Evolutionary conservation across 2,888 invertebrate genomes (phyloP).

Genomic region (Hemistola chrysoprasaria): DNA sequence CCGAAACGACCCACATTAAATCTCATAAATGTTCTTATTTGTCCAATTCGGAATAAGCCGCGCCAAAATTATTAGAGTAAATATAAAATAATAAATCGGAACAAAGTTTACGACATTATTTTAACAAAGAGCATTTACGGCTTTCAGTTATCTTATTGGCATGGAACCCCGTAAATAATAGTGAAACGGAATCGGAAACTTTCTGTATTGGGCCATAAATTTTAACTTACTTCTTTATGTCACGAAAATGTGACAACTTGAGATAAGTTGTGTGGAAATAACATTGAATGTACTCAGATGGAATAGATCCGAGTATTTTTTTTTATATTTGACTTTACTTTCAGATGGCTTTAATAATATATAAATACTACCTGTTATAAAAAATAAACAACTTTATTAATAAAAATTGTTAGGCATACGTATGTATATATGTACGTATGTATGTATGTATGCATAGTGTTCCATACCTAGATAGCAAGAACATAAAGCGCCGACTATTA

Average conservation of each 20-base stretch:
- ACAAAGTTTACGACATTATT: constrained; percentile 33
- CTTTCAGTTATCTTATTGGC: constrained; percentile 23
- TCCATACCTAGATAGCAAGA: too few relatives aligned
- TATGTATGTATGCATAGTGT: too few relatives aligned
- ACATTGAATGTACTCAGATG: background rate
- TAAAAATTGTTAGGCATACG: too few relatives aligned
- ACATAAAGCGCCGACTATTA: too few relatives aligned
- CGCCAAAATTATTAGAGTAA: constrained; percentile 28
- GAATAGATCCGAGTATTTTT: too few relatives aligned
- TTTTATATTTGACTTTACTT: background rate
- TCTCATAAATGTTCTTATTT: constrained; percentile 45
- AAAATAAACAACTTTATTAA: too few relatives aligned
- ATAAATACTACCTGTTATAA: too few relatives aligned
- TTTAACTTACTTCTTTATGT: constrained; percentile 8
- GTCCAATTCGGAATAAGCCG: constrained; percentile 34
- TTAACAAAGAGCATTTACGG: constrained; percentile 28
- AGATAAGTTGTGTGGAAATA: constrained; percentile 1
- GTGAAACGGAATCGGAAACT: constrained; percentile 12
- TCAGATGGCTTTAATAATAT: too few relatives aligned
- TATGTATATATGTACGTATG: too few relatives aligned
- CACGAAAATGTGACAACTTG: constrained; percentile 5
- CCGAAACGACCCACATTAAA: constrained; percentile 45
- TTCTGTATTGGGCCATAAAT: constrained; percentile 19
- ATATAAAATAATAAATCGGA: constrained; percentile 30
- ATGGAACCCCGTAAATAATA: constrained; percentile 16